Conservation (phyloP, 2,113 vertebrate species). For the Oncorhynchus tshawytscha region DNA sequence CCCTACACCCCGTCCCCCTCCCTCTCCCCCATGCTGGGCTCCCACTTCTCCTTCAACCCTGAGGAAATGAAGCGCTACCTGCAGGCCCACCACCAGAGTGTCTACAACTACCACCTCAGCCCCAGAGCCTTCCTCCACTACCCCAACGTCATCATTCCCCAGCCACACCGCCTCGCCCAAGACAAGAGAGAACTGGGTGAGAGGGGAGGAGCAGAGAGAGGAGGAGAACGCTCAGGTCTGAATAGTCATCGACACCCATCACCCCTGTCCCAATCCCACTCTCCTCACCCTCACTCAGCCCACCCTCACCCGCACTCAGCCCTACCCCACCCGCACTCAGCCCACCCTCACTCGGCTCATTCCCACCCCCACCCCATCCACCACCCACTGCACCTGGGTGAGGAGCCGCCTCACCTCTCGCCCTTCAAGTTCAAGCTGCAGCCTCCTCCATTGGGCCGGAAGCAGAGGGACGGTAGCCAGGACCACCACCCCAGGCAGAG, state of each 20-base stretch:
- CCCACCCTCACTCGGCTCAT: conserved; percentile 41
- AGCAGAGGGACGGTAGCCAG: conserved; percentile 73
- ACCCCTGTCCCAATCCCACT: conserved; percentile 58
- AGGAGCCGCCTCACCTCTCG: conserved; percentile 74
- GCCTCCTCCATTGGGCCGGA: conserved; percentile 83
- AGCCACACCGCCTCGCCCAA: conserved; percentile 79
- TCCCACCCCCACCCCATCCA: conserved; percentile 60
- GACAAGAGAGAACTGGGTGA: conserved; percentile 52
- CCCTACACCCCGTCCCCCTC: conserved; percentile 87
- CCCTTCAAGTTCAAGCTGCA: conserved; percentile 93
- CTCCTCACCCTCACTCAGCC: conserved; percentile 53
- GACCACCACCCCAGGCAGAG: conserved; percentile 48
- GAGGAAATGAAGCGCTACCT: conserved; percentile 94
- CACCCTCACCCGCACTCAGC: conserved; percentile 61
- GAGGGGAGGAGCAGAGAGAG: neutral
- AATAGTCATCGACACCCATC: conserved; percentile 54
- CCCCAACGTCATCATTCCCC: conserved; percentile 85
- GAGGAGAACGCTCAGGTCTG: conserved; percentile 36
- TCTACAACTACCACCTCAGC: conserved; percentile 92
- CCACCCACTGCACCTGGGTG: conserved; percentile 68
- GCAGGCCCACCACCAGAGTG: conserved; percentile 89
- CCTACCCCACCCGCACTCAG: conserved; percentile 51
- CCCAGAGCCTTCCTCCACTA: conserved; percentile 89
- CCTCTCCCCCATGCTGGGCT: conserved; percentile 87
- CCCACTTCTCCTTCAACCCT: conserved; percentile 89